Evolutionary conservation across 2,888 invertebrate species (phyloP), one percentile per base, ranked within the genome.

Genomic region (Drosophila limbata): DNA sequence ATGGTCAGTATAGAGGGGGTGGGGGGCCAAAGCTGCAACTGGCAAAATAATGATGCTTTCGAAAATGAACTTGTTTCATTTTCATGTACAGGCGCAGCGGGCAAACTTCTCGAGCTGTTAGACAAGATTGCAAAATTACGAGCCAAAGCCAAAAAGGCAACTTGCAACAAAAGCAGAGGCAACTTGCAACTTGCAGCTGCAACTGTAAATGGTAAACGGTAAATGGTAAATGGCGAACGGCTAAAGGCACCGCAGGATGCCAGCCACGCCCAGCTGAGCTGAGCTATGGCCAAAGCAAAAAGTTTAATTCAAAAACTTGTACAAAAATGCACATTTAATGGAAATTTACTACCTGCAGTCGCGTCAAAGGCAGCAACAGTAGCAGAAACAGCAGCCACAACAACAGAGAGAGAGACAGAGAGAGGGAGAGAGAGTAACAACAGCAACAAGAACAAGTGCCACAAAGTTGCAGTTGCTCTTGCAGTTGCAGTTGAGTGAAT

Each of bases 241-340:
- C 47, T 52, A 45, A 42, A 52, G 40, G 40, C 66, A 64, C 78
- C 52, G 35, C 75, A 78, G 75, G 67, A 63, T 40, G 51, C 63
- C 61, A 51, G 56, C 59, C 64, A 61, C 44, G 57, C 59, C 51
- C 42, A 59, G 51, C 62, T 39, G 47, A 68, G 77, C 73, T 79
- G 77, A 75, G 83, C 74, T 76, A 81, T 69, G 84, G 76, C 71
- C 69, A 69, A 66, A 76, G 81, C 85, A 73, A 81, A 83, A 89
- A 91, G 81, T 90, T 90, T 90, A 90, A 90, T 90, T 90, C 81
- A 85, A 89, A 91, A 90, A 90, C 91, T 90, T 90, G 84, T 79
- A 83, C 79, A 89, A 90, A 90, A 91, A 88, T 90, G 84, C 81
- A 83, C 89, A 90, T 91, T 90, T 91, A 91, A 91, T 91, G 90